phyloP scores from a whole-genome alignment of 2,113 vertebrate genomes.

The Carassius carassius region DNA sequence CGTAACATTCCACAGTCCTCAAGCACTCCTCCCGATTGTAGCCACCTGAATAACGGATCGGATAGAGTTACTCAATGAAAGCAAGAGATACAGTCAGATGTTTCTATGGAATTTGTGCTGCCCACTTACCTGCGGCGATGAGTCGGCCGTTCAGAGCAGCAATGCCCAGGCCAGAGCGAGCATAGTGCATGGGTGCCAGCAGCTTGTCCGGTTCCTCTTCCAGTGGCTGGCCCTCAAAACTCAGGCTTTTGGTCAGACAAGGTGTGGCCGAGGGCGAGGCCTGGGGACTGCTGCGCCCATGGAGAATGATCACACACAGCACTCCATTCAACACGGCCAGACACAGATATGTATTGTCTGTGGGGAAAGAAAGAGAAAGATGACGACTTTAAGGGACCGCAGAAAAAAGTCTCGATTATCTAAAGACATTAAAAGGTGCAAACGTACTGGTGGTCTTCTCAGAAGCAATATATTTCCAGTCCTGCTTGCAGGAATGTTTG shows the following conservation, averaged over 20 bases:
- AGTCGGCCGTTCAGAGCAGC: slow-evolving; percentile 84
- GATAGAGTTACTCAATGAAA: not conserved
- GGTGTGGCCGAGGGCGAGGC: slow-evolving; percentile 92
- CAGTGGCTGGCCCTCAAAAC: slow-evolving; percentile 87
- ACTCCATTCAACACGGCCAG: slow-evolving; percentile 92
- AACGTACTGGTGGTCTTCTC: slow-evolving; percentile 97
- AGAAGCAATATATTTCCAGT: slow-evolving; percentile 98
- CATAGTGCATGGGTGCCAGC: slow-evolving; percentile 95
- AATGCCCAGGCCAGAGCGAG: slow-evolving; percentile 91
- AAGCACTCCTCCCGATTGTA: slow-evolving; percentile 98
- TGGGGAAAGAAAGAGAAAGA: slow-evolving; percentile 28
- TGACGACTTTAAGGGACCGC: not conserved
- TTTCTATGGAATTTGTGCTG: not conserved
- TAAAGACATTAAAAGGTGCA: not conserved
- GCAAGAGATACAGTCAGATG: not conserved
- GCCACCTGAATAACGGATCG: slow-evolving; percentile 77
- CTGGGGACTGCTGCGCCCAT: slow-evolving; percentile 92
- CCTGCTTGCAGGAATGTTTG: slow-evolving; percentile 84
- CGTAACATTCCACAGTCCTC: slow-evolving; percentile 95
- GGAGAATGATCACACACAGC: slow-evolving; percentile 95
- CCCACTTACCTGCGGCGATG: slow-evolving; percentile 86
- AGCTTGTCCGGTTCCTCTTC: slow-evolving; percentile 82
- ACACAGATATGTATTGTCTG: slow-evolving; percentile 94
- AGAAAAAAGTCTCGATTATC: not conserved
- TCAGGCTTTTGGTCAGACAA: slow-evolving; percentile 92